These are phyloP conservation scores for Popillia japonica DNA, from an alignment of 1,140 invertebrate species.

Conservation along the genomic window DNA sequence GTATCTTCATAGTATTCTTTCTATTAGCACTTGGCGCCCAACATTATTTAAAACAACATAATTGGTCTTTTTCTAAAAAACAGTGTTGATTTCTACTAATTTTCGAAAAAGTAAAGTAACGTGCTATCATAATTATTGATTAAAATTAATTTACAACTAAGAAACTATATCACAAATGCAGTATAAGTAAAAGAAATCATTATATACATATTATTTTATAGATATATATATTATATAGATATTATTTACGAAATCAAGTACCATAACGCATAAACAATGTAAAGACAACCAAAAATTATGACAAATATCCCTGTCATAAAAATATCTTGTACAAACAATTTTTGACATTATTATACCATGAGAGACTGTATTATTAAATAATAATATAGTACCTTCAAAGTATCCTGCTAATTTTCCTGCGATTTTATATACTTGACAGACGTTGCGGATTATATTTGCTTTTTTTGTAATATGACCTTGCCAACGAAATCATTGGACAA, in stretches of 20 bases:
- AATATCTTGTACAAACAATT: not conserved
- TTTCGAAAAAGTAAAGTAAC: not conserved
- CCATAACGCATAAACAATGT: not conserved
- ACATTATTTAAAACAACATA: not conserved
- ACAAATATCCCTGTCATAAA: not conserved
- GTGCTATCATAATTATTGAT: not conserved
- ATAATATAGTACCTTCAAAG: not conserved
- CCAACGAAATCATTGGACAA: not conserved
- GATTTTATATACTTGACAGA: not conserved
- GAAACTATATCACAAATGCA: too few relatives aligned
- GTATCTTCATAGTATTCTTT: conserved; percentile 12
- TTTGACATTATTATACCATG: not conserved
- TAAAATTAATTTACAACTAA: too few relatives aligned
- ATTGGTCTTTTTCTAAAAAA: not conserved
- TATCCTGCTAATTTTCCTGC: not conserved
- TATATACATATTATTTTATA: too few relatives aligned
- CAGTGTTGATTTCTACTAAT: not conserved
- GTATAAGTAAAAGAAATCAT: too few relatives aligned
- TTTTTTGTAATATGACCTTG: conserved; percentile 6
- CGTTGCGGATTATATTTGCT: not conserved
- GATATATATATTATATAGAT: too few relatives aligned
- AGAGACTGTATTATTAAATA: not conserved
- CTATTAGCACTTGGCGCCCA: not conserved
- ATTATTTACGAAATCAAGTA: too few relatives aligned
- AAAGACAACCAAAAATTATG: not conserved